Evolutionary conservation across 2,797 vertebrate genomes (phyloP), one percentile per base, ranked within the genome.

Genomic region (Netta rufina): DNA sequence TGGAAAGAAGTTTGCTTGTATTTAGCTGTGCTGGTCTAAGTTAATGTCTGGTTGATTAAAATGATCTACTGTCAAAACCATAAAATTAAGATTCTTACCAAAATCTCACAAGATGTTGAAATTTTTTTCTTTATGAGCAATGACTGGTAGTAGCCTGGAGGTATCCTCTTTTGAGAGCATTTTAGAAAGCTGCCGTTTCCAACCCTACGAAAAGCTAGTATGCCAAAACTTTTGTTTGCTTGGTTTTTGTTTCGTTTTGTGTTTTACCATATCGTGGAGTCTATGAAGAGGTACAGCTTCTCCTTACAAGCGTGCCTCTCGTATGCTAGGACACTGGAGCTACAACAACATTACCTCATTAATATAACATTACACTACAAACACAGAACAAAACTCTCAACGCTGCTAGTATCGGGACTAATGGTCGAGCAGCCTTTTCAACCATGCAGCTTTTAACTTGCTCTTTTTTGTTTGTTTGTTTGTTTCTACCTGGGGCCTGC

Each of bases 311-410:
- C 18, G 88, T 8, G 1, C 45, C 69, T 90, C 82, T 66, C 41
- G 27, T 90, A 87, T 6, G 19, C 39, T 84, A 66, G 93, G 76
- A 89, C 80, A 56, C 85, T 43, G 77, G 62, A 78, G 93, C 73
- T 95, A 58, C 58, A 95, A 89, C 65, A 94, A 90, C 80, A 95
- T 93, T 92, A 95, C 41, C 54, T 92, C 91, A 91, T 69, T 90
- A 92, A 73, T 81, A 60, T 41, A 95, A 89, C 72, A 95, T 87
- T 39, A 58, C 58, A 75, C 74, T 83, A 47, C 57, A 58, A 94
- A 89, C n/a, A 64, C 6, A 19, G 49, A 93, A 65, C 60, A 67
- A 95, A 92, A 65, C 19, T 53, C 65, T 89, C 61, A 83, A 1
- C 18, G 18, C 33, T 74, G 49, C 64, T 87, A 7, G 5, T 66